Conservation (phyloP, 35 echinoderm and acorn worm species). For the Patiria miniata region DNA sequence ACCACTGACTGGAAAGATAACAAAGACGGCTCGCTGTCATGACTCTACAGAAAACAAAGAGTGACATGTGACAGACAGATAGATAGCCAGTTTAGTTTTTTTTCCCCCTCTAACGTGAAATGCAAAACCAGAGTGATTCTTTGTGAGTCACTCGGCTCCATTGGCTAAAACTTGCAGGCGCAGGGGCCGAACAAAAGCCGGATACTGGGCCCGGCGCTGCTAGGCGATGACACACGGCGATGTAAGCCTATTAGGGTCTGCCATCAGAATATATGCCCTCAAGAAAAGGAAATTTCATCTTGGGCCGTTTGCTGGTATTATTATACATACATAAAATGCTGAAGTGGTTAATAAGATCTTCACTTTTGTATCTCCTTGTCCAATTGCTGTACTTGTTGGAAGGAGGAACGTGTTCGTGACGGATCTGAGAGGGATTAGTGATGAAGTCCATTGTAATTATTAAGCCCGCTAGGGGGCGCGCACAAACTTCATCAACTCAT, state of each 20-base stretch:
- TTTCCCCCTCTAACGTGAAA: background rate
- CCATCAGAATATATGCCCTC: conserved; percentile 11
- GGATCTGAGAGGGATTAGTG: too few relatives aligned
- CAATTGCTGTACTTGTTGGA: too few relatives aligned
- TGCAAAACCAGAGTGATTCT: background rate
- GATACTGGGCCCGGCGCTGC: background rate
- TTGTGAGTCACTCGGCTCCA: background rate
- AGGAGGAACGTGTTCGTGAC: too few relatives aligned
- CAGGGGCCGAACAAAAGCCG: conserved; percentile 20
- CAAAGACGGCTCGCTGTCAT: background rate
- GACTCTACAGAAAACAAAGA: background rate
- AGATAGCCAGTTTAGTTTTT: background rate
- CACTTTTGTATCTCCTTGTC: too few relatives aligned
- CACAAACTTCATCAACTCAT: too few relatives aligned
- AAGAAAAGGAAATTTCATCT: background rate
- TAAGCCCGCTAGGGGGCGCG: too few relatives aligned
- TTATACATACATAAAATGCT: too few relatives aligned
- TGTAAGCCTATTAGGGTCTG: conserved; percentile 23
- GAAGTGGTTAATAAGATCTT: too few relatives aligned
- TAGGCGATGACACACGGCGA: background rate
- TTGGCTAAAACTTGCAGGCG: background rate
- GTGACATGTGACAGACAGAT: background rate
- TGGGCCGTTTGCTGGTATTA: too few relatives aligned
- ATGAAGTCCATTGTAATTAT: too few relatives aligned
- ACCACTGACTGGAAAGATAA: background rate